Evolutionary conservation across 2,113 vertebrate genomes (phyloP), one percentile per base, ranked within the genome.

Genomic region (Pteropus alecto): DNA sequence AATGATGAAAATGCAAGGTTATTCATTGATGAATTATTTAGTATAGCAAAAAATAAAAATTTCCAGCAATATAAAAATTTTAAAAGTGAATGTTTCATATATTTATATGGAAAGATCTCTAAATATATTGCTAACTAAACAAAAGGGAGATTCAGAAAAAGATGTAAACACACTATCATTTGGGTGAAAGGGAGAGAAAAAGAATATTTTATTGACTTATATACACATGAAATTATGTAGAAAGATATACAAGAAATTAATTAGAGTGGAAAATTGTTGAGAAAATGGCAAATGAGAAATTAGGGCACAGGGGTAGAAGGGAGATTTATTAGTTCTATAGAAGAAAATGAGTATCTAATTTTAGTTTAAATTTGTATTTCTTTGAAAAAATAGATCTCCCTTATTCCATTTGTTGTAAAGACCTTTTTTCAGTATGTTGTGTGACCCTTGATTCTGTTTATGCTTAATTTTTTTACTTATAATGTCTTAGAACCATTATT

Each of bases 371-470:
- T 65, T 76, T 91, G 26, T 84, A 79, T 87, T 91, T 92, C 35
- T 73, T 87, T 81, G 24, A 48, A 85, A 86, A 68, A 15, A 46
- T 78, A 9, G n/a, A n/a, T 46, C 41, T 43, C 1, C 2, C 18
- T 82, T 54, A 19, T 76, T 81, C 83, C 30, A 24, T 83, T 95
- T 93, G 43, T 78, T 93, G 61, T 26, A 92, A 82, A 93, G 21
- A 16, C 12, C n/a, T 92, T 71, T 51, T 83, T 60, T 91, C 56
- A 94, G 43, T 60, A 48, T 19, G 11, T 84, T 30, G 7, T 65
- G 56, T 92, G 63, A 60, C 26, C 68, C 87, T 96, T 92, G 93
- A 89, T 82, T 93, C 30, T 81, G 26, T 85, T 90, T 92, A 48
- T 74, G 30, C 38, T 90, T 70, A 70, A 4, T 96, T 79, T 97